Evolutionary conservation across 1,140 invertebrate species (phyloP).

Genomic region (Delia radicum): DNA sequence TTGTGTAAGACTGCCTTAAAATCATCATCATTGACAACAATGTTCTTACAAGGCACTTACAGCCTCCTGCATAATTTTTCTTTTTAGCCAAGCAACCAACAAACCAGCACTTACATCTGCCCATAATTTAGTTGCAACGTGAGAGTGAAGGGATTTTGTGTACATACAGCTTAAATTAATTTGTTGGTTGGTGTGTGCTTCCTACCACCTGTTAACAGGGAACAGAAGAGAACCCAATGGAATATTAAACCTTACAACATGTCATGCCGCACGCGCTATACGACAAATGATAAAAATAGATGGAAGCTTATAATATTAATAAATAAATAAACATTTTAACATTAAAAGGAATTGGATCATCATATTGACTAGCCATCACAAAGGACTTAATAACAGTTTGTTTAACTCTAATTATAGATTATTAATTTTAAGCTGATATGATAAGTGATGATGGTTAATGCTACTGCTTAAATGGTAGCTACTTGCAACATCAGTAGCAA

Average conservation of each 20-base stretch:
- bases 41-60: neutral
- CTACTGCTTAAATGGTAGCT: neutral
- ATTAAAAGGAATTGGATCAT: no score
- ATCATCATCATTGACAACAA: neutral
- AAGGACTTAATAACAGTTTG: neutral
- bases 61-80: neutral
- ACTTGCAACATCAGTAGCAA: neutral
- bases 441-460: neutral
- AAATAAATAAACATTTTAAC: neutral
- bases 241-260: neutral
- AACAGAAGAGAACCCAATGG: neutral
- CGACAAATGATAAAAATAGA: neutral
- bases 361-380: neutral
- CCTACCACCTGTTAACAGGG: neutral
- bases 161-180: neutral
- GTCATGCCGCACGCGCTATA: neutral
- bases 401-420: neutral
- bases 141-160: neutral
- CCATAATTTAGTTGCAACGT: neutral
- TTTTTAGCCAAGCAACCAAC: no score
- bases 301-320: neutral
- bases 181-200: conserved; percentile 8
- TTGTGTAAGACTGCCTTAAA: neutral
- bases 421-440: neutral
- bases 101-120: neutral